Evolutionary conservation across 2,888 invertebrate genomes (phyloP), one percentile per base, ranked within the genome.

Genomic region (Mythimna loreyi): DNA sequence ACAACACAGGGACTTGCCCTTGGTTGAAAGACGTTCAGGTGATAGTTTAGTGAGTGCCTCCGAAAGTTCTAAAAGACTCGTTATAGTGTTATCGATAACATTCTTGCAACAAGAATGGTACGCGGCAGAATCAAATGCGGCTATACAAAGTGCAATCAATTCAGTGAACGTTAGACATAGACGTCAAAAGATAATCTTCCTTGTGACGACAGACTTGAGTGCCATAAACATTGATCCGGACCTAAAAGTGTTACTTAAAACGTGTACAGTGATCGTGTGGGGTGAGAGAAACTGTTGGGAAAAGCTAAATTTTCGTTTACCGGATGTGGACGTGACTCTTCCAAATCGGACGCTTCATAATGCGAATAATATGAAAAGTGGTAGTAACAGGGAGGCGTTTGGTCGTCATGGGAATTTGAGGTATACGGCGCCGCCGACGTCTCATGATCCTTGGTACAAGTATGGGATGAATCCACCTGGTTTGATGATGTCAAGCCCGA

Each of bases 241-340:
- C 88, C 93, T 98, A 66, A 97, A 98, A 91, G 96, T 97, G 85
- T 94, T 97, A 69, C 95, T 97, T 50, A 97, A 97, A 90, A 97
- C 97, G 92, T 97, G 98, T 96, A 96, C 97, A 84, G 97, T 97
- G 87, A 97, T 97, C 61, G 97, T 97, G 89, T 98, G 97, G 97
- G 97, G 97, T 78, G 98, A 98, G 89, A 97, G 97, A 82, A 96
- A 98, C 86, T 98, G 98, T 96, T 98, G 98, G 98, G 98, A 98
- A 88, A 98, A 98, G 93, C 96, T 99, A 88, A 97, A 98, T 92
- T 97, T 96, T 96, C 97, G 98, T 84, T 97, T 98, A 97, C 98
- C 98, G 81, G 98, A 98, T 92, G 97, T 97, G 84, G 96, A 96
- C 90, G 94, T 96, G 90, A 96, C 96, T 79, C 92, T 96, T 73